These are phyloP conservation scores for Ascaphus truei DNA, from an alignment of 2,113 vertebrate species.

Conservation along the genomic window DNA sequence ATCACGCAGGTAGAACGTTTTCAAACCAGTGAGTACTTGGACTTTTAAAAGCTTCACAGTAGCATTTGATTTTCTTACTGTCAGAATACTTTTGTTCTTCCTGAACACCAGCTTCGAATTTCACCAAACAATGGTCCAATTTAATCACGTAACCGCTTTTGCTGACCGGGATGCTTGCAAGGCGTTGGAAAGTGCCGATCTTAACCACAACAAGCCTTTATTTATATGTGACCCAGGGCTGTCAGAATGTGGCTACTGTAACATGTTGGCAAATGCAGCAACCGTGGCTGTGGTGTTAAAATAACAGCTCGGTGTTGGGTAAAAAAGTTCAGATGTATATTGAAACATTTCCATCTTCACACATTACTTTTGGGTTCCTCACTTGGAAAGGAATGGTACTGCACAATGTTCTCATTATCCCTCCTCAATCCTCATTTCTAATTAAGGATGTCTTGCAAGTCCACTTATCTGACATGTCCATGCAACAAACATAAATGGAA, in stretches of 20 bases:
- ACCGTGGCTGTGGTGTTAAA: too few species aligned
- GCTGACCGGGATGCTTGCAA: not conserved
- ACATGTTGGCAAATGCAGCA: too few species aligned
- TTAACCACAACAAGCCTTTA: too few species aligned
- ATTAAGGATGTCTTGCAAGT: conserved; percentile 41
- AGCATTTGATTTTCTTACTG: conserved; percentile 71
- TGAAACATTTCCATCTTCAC: too few species aligned
- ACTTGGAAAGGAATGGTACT: conserved; percentile 33
- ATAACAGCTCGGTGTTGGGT: too few species aligned
- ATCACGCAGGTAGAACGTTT: conserved; percentile 66
- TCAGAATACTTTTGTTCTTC: conserved; percentile 37
- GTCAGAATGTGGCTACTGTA: too few species aligned
- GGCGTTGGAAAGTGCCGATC: too few species aligned
- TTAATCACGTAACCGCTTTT: not conserved
- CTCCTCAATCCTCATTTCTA: conserved; percentile 50
- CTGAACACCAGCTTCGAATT: conserved; percentile 32
- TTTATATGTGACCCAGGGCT: too few species aligned
- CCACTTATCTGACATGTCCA: conserved; percentile 47
- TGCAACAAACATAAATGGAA: conserved; percentile 36
- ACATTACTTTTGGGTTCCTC: not conserved
- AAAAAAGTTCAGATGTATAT: too few species aligned
- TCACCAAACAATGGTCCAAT: not conserved
- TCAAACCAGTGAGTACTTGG: conserved; percentile 55
- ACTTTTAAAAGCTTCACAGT: conserved; percentile 58
- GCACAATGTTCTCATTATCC: conserved; percentile 29